These are phyloP conservation scores for Microplitis mediator DNA, from an alignment of 1,140 invertebrate species.

Conservation along the genomic window DNA sequence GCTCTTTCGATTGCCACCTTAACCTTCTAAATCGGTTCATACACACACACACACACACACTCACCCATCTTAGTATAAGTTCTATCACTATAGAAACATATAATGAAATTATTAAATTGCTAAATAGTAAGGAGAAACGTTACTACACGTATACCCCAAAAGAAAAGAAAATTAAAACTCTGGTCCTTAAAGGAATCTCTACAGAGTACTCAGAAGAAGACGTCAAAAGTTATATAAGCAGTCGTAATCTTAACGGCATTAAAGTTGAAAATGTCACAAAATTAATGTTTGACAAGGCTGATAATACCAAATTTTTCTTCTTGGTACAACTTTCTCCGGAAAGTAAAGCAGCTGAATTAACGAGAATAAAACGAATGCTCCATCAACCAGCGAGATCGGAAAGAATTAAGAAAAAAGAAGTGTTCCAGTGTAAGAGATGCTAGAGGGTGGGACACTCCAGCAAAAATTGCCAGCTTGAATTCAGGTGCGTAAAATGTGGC, in stretches of 20 bases:
- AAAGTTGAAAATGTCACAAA: background rate
- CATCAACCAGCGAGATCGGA: constrained; percentile 15
- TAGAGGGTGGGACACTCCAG: constrained; percentile 14
- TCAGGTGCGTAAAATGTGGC: constrained; percentile 23
- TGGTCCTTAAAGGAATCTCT: no score
- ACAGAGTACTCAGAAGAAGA: constrained; percentile 1
- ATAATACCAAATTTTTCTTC: background rate
- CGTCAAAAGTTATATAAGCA: background rate
- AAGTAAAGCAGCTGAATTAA: background rate
- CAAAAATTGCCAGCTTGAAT: constrained; percentile 6
- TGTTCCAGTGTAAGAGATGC: constrained; percentile 22
- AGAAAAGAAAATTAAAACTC: no score
- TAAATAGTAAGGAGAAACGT: no score
- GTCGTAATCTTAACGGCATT: background rate
- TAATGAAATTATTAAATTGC: no score
- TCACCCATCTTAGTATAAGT: no score
- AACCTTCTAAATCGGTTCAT: no score
- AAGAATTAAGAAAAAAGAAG: background rate
- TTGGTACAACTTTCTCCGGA: background rate
- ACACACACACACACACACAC: no score
- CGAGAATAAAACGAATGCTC: background rate
- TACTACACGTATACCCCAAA: no score
- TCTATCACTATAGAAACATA: no score
- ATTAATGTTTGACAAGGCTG: constrained; percentile 2
- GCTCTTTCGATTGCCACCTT: no score